Conservation (phyloP, 2,113 vertebrate genomes). For the Patagioenas fasciata region DNA sequence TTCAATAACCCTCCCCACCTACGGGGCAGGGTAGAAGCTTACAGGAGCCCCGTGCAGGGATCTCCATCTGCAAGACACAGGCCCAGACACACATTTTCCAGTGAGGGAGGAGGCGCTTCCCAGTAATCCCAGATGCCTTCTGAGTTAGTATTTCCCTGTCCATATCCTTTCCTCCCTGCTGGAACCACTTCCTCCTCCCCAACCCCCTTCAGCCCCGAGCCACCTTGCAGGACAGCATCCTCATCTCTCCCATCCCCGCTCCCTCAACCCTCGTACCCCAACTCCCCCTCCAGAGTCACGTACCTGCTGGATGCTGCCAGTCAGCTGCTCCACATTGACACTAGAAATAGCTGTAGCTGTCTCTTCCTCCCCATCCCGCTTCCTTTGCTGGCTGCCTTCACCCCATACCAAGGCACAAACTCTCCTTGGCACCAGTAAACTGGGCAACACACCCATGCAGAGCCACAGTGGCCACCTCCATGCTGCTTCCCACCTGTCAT, state of each 20-base stretch:
- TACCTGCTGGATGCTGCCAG: background rate
- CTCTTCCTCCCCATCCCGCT: background rate
- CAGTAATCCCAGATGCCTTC: background rate
- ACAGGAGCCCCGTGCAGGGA: background rate
- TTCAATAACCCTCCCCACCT: background rate
- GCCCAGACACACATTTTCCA: background rate
- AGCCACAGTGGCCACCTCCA: background rate
- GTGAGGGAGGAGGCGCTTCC: background rate
- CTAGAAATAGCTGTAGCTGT: background rate
- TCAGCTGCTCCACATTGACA: background rate
- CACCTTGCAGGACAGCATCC: background rate
- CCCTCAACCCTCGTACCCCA: accelerated
- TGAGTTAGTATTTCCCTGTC: background rate
- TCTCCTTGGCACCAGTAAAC: background rate
- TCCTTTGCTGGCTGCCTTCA: background rate
- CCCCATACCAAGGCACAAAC: background rate
- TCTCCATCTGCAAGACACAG: background rate
- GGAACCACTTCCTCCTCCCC: background rate
- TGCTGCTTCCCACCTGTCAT: background rate
- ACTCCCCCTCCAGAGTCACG: background rate
- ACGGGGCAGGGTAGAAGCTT: accelerated
- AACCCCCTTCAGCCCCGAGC: background rate
- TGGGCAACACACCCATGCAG: accelerated
- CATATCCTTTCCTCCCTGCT: background rate
- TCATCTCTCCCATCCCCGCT: background rate